Percentiles rank a stretch among this genome's conserved stretches.
Conservation (phyloP, 1,140 invertebrate species). For the Zaprionus africanus region DNA sequence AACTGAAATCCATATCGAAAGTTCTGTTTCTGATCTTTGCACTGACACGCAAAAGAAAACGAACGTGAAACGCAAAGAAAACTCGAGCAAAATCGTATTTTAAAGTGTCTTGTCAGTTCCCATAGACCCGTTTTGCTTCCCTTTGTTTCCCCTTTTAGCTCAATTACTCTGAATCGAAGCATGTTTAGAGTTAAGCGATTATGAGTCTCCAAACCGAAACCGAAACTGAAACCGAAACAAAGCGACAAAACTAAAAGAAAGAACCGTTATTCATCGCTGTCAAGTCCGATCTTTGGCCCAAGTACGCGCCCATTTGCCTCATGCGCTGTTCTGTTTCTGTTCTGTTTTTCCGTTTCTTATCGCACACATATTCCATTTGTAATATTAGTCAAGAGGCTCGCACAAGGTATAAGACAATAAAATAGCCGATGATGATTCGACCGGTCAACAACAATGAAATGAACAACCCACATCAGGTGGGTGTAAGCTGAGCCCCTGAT, state of each 20-base stretch:
- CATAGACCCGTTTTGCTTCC: too few relatives aligned
- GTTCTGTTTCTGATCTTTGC: slow-evolving; percentile 25
- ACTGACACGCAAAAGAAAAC: neutral
- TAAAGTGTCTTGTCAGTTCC: neutral
- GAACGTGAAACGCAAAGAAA: neutral
- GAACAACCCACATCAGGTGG: slow-evolving; percentile 38
- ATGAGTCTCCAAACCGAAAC: neutral
- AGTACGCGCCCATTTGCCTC: slow-evolving; percentile 3
- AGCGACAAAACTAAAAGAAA: slow-evolving; percentile 16
- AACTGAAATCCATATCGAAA: slow-evolving; percentile 4
- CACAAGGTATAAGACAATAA: slow-evolving; percentile 34
- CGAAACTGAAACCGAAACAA: slow-evolving; percentile 24
- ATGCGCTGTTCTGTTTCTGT: neutral
- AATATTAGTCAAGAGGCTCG: slow-evolving; percentile 47
- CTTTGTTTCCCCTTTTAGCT: neutral
- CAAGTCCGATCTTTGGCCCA: slow-evolving; percentile 57
- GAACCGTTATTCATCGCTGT: slow-evolving; percentile 56
- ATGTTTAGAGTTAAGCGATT: neutral
- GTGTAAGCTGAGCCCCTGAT: slow-evolving; percentile 42
- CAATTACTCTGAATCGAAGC: neutral
- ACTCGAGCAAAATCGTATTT: neutral
- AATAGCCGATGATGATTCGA: slow-evolving; percentile 32
- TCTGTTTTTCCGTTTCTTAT: slow-evolving; percentile 49
- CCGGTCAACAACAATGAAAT: slow-evolving; percentile 35
- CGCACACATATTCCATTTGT: slow-evolving; percentile 38